Evolutionary conservation across 2,797 vertebrate species (phyloP).

Genomic region (Anabacerthia variegaticeps): DNA sequence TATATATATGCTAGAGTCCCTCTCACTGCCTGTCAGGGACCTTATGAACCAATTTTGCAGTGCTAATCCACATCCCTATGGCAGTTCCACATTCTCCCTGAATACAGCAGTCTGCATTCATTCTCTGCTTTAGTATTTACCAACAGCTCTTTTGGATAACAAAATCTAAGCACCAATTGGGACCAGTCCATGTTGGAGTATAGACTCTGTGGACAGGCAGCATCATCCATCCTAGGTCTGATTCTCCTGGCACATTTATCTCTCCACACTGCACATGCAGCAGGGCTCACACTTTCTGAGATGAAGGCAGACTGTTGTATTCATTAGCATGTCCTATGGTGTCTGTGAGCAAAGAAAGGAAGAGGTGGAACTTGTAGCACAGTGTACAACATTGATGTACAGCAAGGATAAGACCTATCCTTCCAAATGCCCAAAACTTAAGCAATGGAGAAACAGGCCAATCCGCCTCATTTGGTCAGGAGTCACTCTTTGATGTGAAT

Average conservation of each 20-base stretch:
- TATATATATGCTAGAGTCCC: background rate
- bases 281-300: background rate
- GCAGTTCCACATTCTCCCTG: background rate
- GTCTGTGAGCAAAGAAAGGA: background rate
- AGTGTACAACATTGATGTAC: background rate
- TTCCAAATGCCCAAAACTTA: background rate
- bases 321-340: background rate
- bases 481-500: background rate
- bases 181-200: background rate
- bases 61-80: background rate
- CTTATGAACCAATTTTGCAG: background rate
- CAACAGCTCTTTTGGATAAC: background rate
- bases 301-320: background rate
- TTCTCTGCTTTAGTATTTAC: background rate
- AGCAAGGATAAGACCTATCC: background rate
- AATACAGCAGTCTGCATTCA: background rate
- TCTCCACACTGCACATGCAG: fast-evolving
- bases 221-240: background rate
- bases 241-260: background rate
- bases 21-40: background rate
- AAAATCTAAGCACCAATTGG: background rate
- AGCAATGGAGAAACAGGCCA: background rate
- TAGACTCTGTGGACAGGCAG: background rate
- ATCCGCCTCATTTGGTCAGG: background rate
- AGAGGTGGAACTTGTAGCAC: background rate